Percentiles rank a stretch among this genome's conserved stretches.
phyloP scores from a whole-genome alignment of 2,888 invertebrate genomes.

The Fragum fragum region DNA sequence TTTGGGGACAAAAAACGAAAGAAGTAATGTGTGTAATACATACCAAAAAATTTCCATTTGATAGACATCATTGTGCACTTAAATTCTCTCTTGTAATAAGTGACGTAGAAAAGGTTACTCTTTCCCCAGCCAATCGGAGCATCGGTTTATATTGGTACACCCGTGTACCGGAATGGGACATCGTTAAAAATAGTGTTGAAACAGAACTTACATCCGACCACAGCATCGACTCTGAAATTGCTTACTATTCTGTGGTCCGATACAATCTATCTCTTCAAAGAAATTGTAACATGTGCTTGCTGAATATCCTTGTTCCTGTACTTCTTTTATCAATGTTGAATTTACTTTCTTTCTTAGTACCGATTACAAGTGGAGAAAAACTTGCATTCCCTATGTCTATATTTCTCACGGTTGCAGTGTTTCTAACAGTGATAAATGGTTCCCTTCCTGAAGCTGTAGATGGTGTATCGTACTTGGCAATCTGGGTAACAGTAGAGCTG shows the following conservation, averaged over 20 bases:
- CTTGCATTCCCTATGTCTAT: slow-evolving; percentile 19
- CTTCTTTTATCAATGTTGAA: neutral
- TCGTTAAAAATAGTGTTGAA: slow-evolving; percentile 10
- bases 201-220: neutral
- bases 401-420: slow-evolving; percentile 11
- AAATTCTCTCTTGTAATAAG: neutral
- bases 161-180: slow-evolving; percentile 1
- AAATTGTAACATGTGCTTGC: slow-evolving; percentile 13
- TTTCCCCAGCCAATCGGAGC: neutral
- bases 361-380: slow-evolving; percentile 4
- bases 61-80: neutral
- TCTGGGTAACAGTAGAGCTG: slow-evolving; percentile 12
- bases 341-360: slow-evolving; percentile 11
- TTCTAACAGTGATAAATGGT: neutral
- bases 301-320: slow-evolving; percentile 5
- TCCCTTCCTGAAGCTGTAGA: slow-evolving; percentile 17
- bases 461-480: slow-evolving; percentile 17
- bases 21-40: slow-evolving; percentile 13
- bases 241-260: neutral
- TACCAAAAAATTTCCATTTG: slow-evolving; percentile 23
- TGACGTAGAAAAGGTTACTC: neutral
- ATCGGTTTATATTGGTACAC: neutral
- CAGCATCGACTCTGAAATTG: neutral
- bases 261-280: neutral
- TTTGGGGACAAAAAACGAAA: neutral